These are phyloP conservation scores for Porites divaricata DNA, from an alignment of 92 coral and sea anemone species.

Conservation along the genomic window DNA sequence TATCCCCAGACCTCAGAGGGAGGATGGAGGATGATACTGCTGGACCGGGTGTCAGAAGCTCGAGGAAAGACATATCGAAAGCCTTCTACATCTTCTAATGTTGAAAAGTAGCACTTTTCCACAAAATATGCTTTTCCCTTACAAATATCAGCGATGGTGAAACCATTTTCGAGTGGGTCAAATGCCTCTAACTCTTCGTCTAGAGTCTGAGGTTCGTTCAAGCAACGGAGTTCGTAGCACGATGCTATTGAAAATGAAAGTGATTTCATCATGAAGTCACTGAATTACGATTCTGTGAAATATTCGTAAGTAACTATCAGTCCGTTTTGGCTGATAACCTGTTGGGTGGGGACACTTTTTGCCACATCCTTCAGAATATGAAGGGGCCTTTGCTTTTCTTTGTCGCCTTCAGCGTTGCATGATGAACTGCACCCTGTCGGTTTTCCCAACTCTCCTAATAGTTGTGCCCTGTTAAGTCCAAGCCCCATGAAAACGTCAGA, in stretches of 20 bases:
- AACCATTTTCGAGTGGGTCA: constrained; percentile 56
- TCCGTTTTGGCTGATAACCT: constrained; percentile 21
- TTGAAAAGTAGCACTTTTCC: constrained; percentile 1
- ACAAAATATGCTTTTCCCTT: constrained; percentile 39
- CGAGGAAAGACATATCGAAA: constrained; percentile 23
- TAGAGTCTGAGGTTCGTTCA: constrained; percentile 25
- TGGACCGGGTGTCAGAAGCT: constrained; percentile 3
- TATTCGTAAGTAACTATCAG: constrained; percentile 34
- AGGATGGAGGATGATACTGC: constrained; percentile 52
- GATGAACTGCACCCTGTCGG: constrained; percentile 21
- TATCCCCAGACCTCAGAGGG: constrained; percentile 80
- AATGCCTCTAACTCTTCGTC: constrained; percentile 40
- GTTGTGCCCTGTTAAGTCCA: constrained; percentile 18
- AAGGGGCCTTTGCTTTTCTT: constrained; percentile 22
- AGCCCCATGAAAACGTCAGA: constrained; percentile 34
- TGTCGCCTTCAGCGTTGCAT: background rate
- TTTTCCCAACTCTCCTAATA: constrained; percentile 39
- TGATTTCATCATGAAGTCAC: constrained; percentile 40
- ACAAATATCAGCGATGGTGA: constrained; percentile 46
- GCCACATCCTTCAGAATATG: constrained; percentile 23
- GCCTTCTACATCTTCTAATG: constrained; percentile 31
- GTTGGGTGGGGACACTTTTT: constrained; percentile 25
- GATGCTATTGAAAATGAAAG: constrained; percentile 39
- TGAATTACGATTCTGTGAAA: constrained; percentile 50
- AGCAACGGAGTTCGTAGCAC: constrained; percentile 47